Evolutionary conservation across 2,113 vertebrate species (phyloP).

Genomic region (Oriolus oriolus): DNA sequence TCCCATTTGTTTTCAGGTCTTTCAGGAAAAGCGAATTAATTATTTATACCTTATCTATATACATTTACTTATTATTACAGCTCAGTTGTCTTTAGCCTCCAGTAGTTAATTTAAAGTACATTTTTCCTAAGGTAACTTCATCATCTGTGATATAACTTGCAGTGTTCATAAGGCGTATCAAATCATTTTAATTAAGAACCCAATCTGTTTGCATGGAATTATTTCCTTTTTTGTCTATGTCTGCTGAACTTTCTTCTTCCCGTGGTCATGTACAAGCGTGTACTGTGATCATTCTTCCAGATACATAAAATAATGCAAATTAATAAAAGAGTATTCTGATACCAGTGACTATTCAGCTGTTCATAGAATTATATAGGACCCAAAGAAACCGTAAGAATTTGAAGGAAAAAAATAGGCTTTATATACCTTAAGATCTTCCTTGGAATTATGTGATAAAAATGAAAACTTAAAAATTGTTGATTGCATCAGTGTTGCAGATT

Average conservation of each 20-base stretch:
- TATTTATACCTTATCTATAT: slow-evolving; percentile 36
- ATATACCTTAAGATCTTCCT: not conserved
- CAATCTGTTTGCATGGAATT: not conserved
- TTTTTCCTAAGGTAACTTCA: slow-evolving; percentile 35
- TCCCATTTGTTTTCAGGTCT: slow-evolving; percentile 43
- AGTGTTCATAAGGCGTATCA: not conserved
- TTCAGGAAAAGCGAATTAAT: slow-evolving; percentile 30
- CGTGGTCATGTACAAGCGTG: not conserved
- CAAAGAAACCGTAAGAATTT: not conserved
- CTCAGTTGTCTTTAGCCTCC: slow-evolving; percentile 8
- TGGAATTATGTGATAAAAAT: not conserved
- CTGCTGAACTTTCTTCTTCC: not conserved
- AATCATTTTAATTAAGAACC: slow-evolving; percentile 35
- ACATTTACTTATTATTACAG: slow-evolving; percentile 31
- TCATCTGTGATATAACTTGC: not conserved
- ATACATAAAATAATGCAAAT: not conserved
- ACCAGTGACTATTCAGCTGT: not conserved
- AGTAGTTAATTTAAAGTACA: slow-evolving; percentile 14
- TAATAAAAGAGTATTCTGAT: not conserved
- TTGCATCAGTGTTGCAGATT: not conserved
- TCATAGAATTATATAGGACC: not conserved
- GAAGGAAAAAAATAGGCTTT: not conserved
- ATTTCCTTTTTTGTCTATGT: not conserved
- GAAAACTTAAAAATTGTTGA: not conserved
- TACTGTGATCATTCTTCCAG: not conserved